Base-by-base conservation (phyloP, 1,140 invertebrate species). In the Diorhabda carinulata region DNA sequence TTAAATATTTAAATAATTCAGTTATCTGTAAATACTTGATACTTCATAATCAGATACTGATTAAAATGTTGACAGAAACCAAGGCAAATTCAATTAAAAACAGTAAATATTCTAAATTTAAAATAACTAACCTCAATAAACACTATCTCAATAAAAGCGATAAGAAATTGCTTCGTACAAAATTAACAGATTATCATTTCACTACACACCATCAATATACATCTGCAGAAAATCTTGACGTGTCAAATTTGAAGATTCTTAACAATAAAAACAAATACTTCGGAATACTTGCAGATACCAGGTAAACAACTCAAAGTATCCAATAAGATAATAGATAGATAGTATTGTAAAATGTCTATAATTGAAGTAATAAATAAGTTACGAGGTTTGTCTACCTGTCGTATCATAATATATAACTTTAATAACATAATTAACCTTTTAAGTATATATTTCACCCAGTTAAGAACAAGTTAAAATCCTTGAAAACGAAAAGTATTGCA, bases 401-500 rank as follows among this genome's bases (percentile, higher is more conserved):
- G 6, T 52, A n/a, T 52, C 47, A 52, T 52, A 52, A 52, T 52
- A 8, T 52, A 52, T 52, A 52, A 52, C 6, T 52, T 52, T 52
- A 52, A 52, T 52, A 52, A 52, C 47, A 52, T 52, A 52, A 52
- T 52, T 52, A 52, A n/a, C 47, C 47, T 52, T 52, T 52, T 52
- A 52, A 52, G 47, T 52, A 52, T 2, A n/a, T 52, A 52, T 52
- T 52, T 52, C 47, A 52, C 47, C 47, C 47, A 52, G 3, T 52
- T 52, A 8, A 52, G 47, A 62, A 25, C 58, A 59, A 59, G 61
- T 10, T 6, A 62, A 9, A 62, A 62, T 43, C 43, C 10, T 62
- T 10, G 43, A 62, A 52, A 52, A 52, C 47, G 47, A 52, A 52
- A 52, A 52, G 47, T 52, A 62, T 44, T 62, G 61, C 61, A 43